A percentile compares a stretch with the other conserved stretches of the same genome.
These are phyloP conservation scores for Thera obeliscata DNA, from an alignment of 2,888 invertebrate genomes.

Conservation along the genomic window DNA sequence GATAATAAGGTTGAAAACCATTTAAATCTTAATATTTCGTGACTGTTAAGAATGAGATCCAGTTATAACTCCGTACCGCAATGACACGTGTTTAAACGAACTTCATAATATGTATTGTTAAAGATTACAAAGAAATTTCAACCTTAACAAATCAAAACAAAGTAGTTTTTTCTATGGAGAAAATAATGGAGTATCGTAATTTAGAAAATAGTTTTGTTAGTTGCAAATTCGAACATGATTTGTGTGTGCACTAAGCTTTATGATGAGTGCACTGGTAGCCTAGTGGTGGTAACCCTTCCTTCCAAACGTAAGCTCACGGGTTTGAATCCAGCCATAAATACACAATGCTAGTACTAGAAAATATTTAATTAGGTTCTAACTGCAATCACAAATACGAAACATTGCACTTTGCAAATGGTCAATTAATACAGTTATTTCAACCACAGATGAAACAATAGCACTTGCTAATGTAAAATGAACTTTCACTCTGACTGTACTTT, in stretches of 20 bases:
- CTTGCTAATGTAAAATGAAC: neutral
- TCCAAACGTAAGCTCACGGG: no score
- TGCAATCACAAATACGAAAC: constrained; percentile 1
- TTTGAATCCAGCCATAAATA: no score
- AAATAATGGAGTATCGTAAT: neutral
- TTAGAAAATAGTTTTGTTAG: constrained; percentile 4
- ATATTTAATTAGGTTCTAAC: no score
- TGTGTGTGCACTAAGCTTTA: constrained; percentile 19
- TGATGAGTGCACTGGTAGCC: constrained; percentile 5
- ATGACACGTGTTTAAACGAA: constrained; percentile 51
- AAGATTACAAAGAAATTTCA: constrained; percentile 1
- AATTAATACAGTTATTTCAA: constrained; percentile 40
- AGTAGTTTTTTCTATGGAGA: neutral
- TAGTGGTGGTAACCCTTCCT: no score
- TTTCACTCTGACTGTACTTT: constrained; percentile 17
- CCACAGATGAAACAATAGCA: constrained; percentile 11
- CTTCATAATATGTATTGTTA: constrained; percentile 18
- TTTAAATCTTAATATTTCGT: constrained; percentile 38
- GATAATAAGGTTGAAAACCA: constrained; percentile 35
- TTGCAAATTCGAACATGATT: constrained; percentile 16
- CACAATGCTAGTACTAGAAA: no score
- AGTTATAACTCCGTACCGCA: constrained; percentile 51
- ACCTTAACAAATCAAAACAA: constrained; percentile 3
- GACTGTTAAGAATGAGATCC: constrained; percentile 49
- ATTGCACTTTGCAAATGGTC: constrained; percentile 43